phyloP scores from a whole-genome alignment of 2,113 vertebrate species.

The Bucco capensis region DNA sequence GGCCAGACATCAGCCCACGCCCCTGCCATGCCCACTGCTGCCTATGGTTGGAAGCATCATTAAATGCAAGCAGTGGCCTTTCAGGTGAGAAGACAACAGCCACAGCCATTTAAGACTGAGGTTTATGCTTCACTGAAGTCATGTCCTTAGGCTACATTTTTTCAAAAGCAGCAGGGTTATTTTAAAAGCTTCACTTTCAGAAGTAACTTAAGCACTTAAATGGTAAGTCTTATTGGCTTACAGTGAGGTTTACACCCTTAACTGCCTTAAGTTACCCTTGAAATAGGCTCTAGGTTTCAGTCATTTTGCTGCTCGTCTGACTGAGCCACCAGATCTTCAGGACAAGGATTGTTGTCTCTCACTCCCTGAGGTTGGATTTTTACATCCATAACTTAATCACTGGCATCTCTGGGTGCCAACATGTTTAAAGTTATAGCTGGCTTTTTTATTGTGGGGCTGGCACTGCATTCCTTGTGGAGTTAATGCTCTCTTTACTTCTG shows the following conservation, averaged over 20 bases:
- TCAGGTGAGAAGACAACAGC: background rate
- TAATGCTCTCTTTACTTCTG: background rate
- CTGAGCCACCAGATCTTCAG: background rate
- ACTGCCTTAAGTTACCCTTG: background rate
- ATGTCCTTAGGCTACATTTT: background rate
- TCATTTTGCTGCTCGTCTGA: background rate
- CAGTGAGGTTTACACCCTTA: background rate
- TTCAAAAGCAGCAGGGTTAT: background rate
- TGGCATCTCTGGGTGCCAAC: background rate
- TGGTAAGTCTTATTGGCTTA: background rate
- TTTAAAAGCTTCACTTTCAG: slow-evolving; percentile 43
- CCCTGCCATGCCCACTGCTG: background rate
- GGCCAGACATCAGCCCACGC: background rate
- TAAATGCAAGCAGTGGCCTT: background rate
- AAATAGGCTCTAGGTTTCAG: background rate
- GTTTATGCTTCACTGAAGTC: background rate
- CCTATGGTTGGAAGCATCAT: background rate
- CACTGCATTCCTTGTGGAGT: background rate
- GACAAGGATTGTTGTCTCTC: background rate
- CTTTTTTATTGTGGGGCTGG: background rate
- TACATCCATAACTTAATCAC: background rate
- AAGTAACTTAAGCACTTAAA: background rate
- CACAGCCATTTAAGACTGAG: background rate
- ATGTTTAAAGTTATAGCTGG: background rate
- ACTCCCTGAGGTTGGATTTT: background rate